These are phyloP conservation scores for Tarsius wallacei DNA, from an alignment of 2,797 vertebrate genomes.

Conservation along the genomic window DNA sequence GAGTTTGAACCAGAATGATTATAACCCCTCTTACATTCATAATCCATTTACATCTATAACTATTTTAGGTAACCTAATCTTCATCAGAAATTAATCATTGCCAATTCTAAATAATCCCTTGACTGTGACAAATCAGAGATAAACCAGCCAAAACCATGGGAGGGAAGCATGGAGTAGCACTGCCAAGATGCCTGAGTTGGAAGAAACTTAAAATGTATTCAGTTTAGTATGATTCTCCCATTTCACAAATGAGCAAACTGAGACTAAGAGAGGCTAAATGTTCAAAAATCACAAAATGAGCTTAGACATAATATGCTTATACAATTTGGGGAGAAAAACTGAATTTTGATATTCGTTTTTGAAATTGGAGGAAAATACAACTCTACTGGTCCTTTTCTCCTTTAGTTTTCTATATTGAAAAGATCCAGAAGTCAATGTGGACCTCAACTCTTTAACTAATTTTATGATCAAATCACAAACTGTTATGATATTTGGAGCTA, in stretches of 20 bases:
- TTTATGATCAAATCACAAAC: slow-evolving; percentile 43
- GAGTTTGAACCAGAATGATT: slow-evolving; percentile 23
- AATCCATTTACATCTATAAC: slow-evolving; percentile 23
- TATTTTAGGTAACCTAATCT: slow-evolving; percentile 21
- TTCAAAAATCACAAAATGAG: not conserved
- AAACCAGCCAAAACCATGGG: not conserved
- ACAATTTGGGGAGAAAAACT: not conserved
- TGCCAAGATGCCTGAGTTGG: not conserved
- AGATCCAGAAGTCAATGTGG: not conserved
- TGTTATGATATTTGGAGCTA: slow-evolving; percentile 4
- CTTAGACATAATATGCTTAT: not conserved
- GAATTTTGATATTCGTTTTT: not conserved
- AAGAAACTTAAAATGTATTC: not conserved
- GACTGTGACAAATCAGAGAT: not conserved
- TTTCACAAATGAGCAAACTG: slow-evolving; percentile 42
- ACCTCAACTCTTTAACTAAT: not conserved
- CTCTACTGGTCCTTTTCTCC: not conserved
- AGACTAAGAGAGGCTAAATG: not conserved
- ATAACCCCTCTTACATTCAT: slow-evolving; percentile 40
- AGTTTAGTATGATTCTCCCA: not conserved
- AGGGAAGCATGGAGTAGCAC: not conserved
- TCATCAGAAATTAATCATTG: slow-evolving; percentile 43
- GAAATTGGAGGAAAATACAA: not conserved
- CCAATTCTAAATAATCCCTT: slow-evolving; percentile 32
- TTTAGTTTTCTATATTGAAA: slow-evolving; percentile 33